A percentile compares a stretch with the other conserved stretches of the same genome.
Evolutionary conservation across 2,888 invertebrate genomes (phyloP).

Genomic region (Gari tellinella): DNA sequence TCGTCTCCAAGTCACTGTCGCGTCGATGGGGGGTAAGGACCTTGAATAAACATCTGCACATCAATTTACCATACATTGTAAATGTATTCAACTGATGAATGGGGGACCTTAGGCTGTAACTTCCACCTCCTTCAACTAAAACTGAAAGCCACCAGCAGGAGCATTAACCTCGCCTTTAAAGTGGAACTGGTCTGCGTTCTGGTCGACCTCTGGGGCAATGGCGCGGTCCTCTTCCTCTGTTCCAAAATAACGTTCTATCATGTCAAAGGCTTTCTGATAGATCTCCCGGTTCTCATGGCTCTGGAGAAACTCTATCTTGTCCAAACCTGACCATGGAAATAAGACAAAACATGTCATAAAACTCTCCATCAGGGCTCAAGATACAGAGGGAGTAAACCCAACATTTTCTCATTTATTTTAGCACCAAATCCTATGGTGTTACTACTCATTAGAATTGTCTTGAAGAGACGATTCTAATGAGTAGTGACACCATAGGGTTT

Average conservation of each 20-base stretch:
- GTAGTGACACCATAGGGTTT: too few relatives aligned
- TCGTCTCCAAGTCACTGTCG: constrained; percentile 16
- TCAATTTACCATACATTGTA: too few relatives aligned
- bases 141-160: constrained; percentile 78
- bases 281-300: constrained; percentile 98
- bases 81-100: constrained; percentile 6
- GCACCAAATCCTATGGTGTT: too few relatives aligned
- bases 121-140: constrained; percentile 55
- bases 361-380: too few relatives aligned
- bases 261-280: constrained; percentile 98
- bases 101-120: constrained; percentile 7
- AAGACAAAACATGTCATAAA: too few relatives aligned
- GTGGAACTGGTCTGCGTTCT: constrained; percentile 83
- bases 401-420: too few relatives aligned
- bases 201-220: constrained; percentile 88
- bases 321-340: constrained; percentile 87
- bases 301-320: constrained; percentile 98
- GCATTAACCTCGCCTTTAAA: constrained; percentile 72
- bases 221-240: constrained; percentile 91
- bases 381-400: too few relatives aligned
- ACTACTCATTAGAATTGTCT: too few relatives aligned
- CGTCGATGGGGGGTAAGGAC: constrained; percentile 53
- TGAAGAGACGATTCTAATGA: too few relatives aligned
- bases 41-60: constrained; percentile 1
- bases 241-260: constrained; percentile 97